Evolutionary conservation across 2,113 vertebrate genomes (phyloP), one percentile per base, ranked within the genome.

Genomic region (Scophthalmus maximus): DNA sequence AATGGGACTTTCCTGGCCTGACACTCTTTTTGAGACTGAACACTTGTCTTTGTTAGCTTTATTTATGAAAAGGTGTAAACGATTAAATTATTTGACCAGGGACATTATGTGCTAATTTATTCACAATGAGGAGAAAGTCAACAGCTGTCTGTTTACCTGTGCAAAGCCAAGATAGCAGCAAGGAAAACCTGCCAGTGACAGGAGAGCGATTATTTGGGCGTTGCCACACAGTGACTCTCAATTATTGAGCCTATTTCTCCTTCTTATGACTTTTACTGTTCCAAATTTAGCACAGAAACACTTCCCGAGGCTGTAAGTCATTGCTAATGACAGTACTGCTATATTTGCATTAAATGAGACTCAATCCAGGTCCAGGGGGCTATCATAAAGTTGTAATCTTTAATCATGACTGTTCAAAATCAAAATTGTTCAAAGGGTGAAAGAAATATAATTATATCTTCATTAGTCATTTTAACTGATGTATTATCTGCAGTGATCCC

Each of bases 231-330:
- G 63, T 50, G 53, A 44, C 64, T 75, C 55, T 79, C 63, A 71
- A 81, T 85, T 81, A 87, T 80, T 47, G 61, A 60, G 26, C 42
- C 42, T 66, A 73, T 83, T 83, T 74, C 50, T 70, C 44, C 63
- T 66, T 26, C 44, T 78, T 81, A 61, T 81, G 73, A 81, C 73
- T 83, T 77, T 77, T 36, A 73, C 63, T 46, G 47, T 68, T 83
- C 73, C 65, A 76, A 83, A 73, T 79, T 57, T 76, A 27, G 51
- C 14, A 30, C 0, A 18, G 73, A 49, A 87, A 69, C 71, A 68
- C n/a, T n/a, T n/a, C n/a, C 59, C 69, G 32, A 22, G 34, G 68
- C 73, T 60, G 27, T 79, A 70, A 83, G 61, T 89, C 81, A 79
- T n/a, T 40, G 18, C 59, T 76, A 80, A 85, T 40, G 66, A 83